phyloP scores from a whole-genome alignment of 1,140 invertebrate species.

The Drosophila equinoxialis region DNA sequence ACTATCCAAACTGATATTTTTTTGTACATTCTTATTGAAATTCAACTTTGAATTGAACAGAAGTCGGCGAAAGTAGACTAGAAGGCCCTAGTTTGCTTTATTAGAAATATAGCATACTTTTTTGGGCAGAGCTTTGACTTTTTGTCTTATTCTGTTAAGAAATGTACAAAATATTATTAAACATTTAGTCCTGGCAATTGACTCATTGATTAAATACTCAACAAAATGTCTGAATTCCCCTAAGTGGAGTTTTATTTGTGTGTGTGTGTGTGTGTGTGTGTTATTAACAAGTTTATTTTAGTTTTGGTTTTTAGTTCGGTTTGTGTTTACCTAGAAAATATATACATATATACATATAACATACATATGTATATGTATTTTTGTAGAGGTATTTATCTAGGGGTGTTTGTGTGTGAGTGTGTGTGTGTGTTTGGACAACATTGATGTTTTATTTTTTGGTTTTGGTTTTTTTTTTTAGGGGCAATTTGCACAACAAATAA shows the following conservation, averaged over 20 bases:
- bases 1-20: no score
- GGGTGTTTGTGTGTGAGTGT: slow-evolving; percentile 41
- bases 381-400: slow-evolving; percentile 23
- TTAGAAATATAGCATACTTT: no score
- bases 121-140: no score
- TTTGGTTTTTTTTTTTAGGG: slow-evolving; percentile 46
- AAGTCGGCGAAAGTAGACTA: no score
- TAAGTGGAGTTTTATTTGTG: background rate
- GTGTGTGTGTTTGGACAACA: slow-evolving; percentile 44
- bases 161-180: no score
- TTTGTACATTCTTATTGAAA: no score
- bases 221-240: no score
- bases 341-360: background rate
- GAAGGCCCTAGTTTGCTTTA: no score
- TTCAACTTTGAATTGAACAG: no score
- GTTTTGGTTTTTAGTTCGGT: slow-evolving; percentile 4
- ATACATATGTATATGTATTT: background rate
- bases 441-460: slow-evolving; percentile 33
- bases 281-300: slow-evolving; percentile 19
- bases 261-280: slow-evolving; percentile 32
- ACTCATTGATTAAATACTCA: no score
- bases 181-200: no score
- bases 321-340: slow-evolving; percentile 29
- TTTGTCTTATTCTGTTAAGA: no score
- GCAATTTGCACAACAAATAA: slow-evolving; percentile 80